These are phyloP conservation scores for Lasioglossum morio DNA, from an alignment of 2,888 invertebrate genomes.

Conservation along the genomic window DNA sequence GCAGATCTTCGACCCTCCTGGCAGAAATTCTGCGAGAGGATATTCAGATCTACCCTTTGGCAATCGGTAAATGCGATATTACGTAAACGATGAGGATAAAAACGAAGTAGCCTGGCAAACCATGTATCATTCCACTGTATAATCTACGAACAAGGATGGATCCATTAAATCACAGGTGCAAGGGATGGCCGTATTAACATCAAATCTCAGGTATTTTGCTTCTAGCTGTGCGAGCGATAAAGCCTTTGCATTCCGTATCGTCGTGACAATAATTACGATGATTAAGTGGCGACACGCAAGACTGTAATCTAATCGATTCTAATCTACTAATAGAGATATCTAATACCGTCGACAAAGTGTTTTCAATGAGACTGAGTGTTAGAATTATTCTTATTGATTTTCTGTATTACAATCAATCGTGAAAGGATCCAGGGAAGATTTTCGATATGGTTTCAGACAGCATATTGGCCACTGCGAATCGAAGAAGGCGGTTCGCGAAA, in stretches of 20 bases:
- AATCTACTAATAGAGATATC: neutral
- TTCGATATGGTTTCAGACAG: neutral
- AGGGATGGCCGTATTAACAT: slow-evolving; percentile 23
- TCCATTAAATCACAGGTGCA: slow-evolving; percentile 31
- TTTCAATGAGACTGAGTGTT: neutral
- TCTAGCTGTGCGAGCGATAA: neutral
- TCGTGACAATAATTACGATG: neutral
- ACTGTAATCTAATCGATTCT: neutral
- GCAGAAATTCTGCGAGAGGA: slow-evolving; percentile 26
- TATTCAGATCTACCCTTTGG: slow-evolving; percentile 15
- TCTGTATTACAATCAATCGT: neutral
- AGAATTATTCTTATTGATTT: neutral
- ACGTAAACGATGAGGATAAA: slow-evolving; percentile 37
- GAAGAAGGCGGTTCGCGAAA: neutral
- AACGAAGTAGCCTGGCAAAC: slow-evolving; percentile 18
- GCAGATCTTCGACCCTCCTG: slow-evolving; percentile 2
- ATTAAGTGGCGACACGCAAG: neutral
- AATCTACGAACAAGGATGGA: slow-evolving; percentile 31
- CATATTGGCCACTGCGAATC: neutral
- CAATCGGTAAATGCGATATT: slow-evolving; percentile 37
- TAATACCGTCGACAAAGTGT: neutral
- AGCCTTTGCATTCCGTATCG: neutral
- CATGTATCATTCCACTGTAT: slow-evolving; percentile 32
- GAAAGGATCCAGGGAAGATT: neutral
- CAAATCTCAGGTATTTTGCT: slow-evolving; percentile 18